These are phyloP conservation scores for Mactromeris polynyma DNA, from an alignment of 2,888 invertebrate species.

Conservation along the genomic window DNA sequence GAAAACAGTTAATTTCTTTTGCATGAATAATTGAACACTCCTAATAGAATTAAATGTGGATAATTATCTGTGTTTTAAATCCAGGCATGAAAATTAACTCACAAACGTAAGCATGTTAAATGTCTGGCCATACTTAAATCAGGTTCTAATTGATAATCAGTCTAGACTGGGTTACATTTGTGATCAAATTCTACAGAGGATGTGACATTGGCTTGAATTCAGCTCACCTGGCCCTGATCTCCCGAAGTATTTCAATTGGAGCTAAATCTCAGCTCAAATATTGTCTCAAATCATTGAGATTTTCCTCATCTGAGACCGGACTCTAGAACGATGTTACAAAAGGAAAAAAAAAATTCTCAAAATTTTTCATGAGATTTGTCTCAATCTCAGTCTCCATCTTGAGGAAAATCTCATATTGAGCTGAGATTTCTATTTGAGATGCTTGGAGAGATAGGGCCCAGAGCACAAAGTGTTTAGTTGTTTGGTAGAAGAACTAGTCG, in stretches of 20 bases:
- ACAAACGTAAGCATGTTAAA: background rate
- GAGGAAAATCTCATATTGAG: too few relatives aligned
- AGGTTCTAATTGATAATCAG: background rate
- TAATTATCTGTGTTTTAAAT: conserved; percentile 16
- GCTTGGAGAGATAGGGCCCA: too few relatives aligned
- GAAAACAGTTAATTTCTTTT: conserved; percentile 3
- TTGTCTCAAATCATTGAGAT: too few relatives aligned
- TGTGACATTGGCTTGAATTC: background rate
- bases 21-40: background rate
- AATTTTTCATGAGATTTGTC: too few relatives aligned
- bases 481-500: too few relatives aligned
- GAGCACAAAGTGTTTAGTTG: too few relatives aligned
- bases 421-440: too few relatives aligned
- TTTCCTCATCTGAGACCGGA: too few relatives aligned
- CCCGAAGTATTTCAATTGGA: too few relatives aligned
- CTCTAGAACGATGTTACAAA: background rate
- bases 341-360: too few relatives aligned
- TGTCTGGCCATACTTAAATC: conserved; percentile 8
- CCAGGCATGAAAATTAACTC: conserved; percentile 5
- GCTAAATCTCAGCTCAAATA: too few relatives aligned
- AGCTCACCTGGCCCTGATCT: background rate
- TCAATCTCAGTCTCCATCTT: too few relatives aligned
- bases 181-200: background rate
- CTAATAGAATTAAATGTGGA: background rate
- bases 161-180: background rate